Percentiles rank a stretch among this genome's conserved stretches.
Conservation (phyloP, 2,797 vertebrate genomes). For the Gallinago stenura region DNA sequence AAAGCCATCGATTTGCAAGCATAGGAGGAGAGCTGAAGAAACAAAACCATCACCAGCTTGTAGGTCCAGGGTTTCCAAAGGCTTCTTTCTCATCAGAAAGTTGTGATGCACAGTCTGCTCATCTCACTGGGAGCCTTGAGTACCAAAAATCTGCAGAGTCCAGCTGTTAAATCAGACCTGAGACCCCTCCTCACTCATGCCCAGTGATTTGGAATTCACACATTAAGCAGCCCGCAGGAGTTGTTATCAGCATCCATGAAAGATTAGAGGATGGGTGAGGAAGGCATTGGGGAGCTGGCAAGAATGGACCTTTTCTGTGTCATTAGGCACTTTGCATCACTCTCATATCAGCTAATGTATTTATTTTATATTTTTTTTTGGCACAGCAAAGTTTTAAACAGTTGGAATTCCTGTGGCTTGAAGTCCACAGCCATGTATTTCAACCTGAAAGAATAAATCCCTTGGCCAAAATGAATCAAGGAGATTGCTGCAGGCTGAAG, state of each 20-base stretch:
- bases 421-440: neutral
- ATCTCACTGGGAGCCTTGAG: neutral
- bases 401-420: neutral
- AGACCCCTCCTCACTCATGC: neutral
- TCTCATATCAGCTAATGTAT: neutral
- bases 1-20: neutral
- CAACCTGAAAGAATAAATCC: neutral
- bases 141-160: neutral
- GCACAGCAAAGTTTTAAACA: neutral
- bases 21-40: neutral
- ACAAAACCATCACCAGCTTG: neutral
- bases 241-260: neutral
- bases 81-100: neutral
- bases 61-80: neutral
- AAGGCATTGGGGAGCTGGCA: neutral
- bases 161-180: neutral
- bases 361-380: neutral
- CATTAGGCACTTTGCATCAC: neutral
- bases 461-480: neutral
- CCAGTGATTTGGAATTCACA: neutral
- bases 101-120: rapidly evolving
- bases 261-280: neutral
- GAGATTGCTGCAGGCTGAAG: neutral
- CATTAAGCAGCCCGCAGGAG: neutral
- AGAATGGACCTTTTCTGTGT: neutral